These are phyloP conservation scores for Cantharis rustica DNA, from an alignment of 2,888 invertebrate species.

Conservation along the genomic window DNA sequence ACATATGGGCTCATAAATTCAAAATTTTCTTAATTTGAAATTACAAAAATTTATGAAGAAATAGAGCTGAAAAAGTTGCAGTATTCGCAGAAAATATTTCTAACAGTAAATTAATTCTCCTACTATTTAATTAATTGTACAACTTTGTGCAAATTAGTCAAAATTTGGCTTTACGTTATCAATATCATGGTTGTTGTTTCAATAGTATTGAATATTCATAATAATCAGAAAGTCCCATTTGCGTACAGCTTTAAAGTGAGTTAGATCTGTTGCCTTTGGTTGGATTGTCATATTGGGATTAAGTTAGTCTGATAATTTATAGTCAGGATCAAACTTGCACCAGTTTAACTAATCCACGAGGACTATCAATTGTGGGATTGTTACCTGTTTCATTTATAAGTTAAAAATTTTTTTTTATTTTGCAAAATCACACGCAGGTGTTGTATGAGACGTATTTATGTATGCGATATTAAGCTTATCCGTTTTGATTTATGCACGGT, in stretches of 20 bases:
- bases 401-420: conserved; percentile 51
- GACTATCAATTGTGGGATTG: conserved; percentile 59
- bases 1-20: too few relatives aligned
- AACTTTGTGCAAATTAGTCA: not conserved
- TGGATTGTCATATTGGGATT: conserved; percentile 52
- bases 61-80: too few relatives aligned
- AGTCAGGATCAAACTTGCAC: conserved; percentile 44
- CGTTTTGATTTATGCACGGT: conserved; percentile 41
- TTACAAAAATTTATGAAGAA: too few relatives aligned
- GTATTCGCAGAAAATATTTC: not conserved
- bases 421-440: conserved; percentile 50
- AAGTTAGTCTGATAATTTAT: conserved; percentile 55
- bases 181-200: not conserved
- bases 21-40: too few relatives aligned
- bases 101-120: not conserved
- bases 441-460: conserved; percentile 37
- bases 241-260: conserved; percentile 45
- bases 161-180: not conserved
- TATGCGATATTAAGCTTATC: conserved; percentile 40
- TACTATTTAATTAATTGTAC: not conserved
- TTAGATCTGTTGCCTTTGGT: conserved; percentile 47
- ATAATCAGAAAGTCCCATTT: conserved; percentile 13
- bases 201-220: not conserved
- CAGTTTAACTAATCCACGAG: conserved; percentile 53
- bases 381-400: conserved; percentile 53